Conservation (phyloP, 92 coral and sea anemone genomes). For the Montipora capitata region DNA sequence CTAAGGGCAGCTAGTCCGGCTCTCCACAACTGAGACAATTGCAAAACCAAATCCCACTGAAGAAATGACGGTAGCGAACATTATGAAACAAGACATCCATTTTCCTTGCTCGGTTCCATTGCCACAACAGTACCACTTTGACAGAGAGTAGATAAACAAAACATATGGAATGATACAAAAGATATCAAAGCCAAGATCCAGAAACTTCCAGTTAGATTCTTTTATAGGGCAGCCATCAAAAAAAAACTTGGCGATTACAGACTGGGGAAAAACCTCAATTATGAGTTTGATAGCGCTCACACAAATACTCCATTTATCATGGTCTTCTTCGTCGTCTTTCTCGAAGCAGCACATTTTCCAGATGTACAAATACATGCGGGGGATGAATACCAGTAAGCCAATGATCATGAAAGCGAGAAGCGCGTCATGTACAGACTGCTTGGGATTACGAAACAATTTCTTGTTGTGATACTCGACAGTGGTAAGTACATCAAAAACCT, state of each 20-base stretch:
- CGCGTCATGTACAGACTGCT: background rate
- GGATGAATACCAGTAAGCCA: background rate
- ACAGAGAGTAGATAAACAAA: no score
- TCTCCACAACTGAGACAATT: no score
- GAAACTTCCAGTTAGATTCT: background rate
- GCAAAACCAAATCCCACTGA: no score
- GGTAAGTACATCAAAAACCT: background rate
- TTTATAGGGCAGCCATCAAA: background rate
- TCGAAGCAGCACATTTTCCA: background rate
- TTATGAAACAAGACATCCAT: no score
- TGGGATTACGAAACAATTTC: background rate
- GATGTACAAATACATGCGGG: background rate
- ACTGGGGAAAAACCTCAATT: background rate
- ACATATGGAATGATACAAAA: background rate
- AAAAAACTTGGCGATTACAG: background rate
- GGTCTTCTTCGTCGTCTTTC: background rate
- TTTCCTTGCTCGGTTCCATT: no score
- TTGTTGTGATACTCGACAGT: background rate
- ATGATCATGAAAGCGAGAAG: background rate
- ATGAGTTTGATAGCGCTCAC: background rate
- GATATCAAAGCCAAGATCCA: background rate
- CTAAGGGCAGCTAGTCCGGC: no score
- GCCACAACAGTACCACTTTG: no score
- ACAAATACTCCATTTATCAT: no score
- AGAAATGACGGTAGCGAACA: no score